Conservation (phyloP, 2,797 vertebrate genomes). For the Columba guinea region DNA sequence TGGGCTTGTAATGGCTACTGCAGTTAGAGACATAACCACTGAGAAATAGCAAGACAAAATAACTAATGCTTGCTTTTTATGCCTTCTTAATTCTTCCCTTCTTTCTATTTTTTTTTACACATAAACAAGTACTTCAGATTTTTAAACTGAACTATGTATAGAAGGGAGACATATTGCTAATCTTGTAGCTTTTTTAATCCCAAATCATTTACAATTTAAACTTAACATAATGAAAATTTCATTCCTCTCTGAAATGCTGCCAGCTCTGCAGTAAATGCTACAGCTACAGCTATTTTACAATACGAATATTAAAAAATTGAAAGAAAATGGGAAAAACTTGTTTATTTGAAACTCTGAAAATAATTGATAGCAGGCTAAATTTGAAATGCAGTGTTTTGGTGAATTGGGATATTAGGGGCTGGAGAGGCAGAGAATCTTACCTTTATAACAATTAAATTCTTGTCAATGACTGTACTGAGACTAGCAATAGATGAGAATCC, state of each 20-base stretch:
- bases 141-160: not conserved
- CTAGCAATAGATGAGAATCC: not conserved
- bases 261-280: not conserved
- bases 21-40: not conserved
- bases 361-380: not conserved
- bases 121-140: not conserved
- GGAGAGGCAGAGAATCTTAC: not conserved
- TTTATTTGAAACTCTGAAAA: not conserved
- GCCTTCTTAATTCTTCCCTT: not conserved
- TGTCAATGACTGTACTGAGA: not conserved
- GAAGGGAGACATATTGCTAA: not conserved
- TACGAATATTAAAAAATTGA: not conserved
- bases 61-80: not conserved
- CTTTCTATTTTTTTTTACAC: not conserved
- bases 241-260: not conserved
- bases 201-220: not conserved
- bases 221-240: not conserved
- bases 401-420: not conserved
- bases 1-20: not conserved
- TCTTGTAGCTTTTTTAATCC: not conserved
- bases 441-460: not conserved
- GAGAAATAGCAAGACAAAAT: not conserved
- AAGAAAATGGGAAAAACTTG: not conserved
- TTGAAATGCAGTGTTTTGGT: not conserved
- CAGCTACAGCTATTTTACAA: not conserved